Evolutionary conservation across 2,113 vertebrate genomes (phyloP), one percentile per base, ranked within the genome.

Genomic region (Tragelaphus buxtoni): DNA sequence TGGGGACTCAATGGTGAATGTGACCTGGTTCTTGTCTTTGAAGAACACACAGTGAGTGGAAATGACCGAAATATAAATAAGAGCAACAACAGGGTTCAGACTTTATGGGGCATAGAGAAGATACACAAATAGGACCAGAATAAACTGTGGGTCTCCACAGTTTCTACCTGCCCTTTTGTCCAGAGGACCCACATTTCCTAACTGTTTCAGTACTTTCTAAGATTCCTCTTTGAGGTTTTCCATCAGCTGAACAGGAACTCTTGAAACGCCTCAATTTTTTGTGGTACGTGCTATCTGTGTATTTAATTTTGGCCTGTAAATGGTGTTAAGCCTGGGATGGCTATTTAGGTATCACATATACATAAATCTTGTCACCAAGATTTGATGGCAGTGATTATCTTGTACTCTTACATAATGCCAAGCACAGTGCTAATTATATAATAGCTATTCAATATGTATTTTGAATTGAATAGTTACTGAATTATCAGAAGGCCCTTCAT

Each of bases 221-320:
- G 26, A 51, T 58, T 49, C 26, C 22, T 49, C 56, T 85, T 60
- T 91, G 49, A 91, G 10, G 7, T 86, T 77, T 61, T 86, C 72
- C 3, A 55, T 90, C 26, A 77, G 63, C 80, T 92, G 28, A 85
- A 22, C 51, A 96, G 61, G 39, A 91, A 74, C 92, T 10, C 8
- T 30, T 92, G 55, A 72, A 92, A 89, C 77, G 72, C 20, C n/a
- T 80, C 51, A 90, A 30, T 63, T 91, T 85, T 95, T 96, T 79
- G 42, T 53, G 42, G 24, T 26, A n/a, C 5, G 7, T 65, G n/a
- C 39, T 80, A 28, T 76, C 32, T 65, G 30, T 69, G 5, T 11
- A 47, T 74, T 95, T 92, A 69, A 85, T 87, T 96, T 89, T 72
- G 26, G 5, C 17, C 56, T 61, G 1, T 90, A 83, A 85, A 86